Base-by-base conservation (phyloP, 2,797 vertebrate genomes). In the Etheostoma perlongum region DNA sequence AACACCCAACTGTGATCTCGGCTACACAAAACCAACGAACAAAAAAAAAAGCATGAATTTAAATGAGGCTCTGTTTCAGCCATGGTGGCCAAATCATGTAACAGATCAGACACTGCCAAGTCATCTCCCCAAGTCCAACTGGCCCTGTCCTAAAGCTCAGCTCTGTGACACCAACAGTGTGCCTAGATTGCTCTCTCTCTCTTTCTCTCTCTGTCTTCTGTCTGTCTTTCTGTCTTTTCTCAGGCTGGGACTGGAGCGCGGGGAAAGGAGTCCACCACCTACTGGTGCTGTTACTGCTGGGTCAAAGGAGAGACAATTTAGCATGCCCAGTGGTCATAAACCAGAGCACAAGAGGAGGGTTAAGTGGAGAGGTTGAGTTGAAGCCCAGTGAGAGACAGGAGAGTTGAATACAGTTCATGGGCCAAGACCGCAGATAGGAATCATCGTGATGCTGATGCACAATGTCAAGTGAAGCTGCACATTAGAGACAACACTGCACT, bases 101-200 rank as follows among this genome's bases (percentile, higher is more conserved):
- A 81, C 86, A 83, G 79, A 78, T 87, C 85, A 77, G 78, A 84
- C 61, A 23, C 66, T 87, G 91, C 88, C 89, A 94, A 89, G 80
- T 83, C 72, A 82, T 88, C 71, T 51, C 60, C 13, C 72, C 76
- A 67, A 72, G 72, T 91, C 89, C 90, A 91, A 88, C 87, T 92
- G 90, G 88, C 86, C 66, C 48, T 61, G 70, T 89, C 72, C 82
- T 81, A 76, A 85, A 84, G 74, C 88, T 68, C 63, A 65, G 80
- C 84, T 81, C 84, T 85, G 83, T 79, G 84, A 90, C 79, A 83
- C 72, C 82, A 73, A 80, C 85, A 86, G 74, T 72, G 73, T 82
- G 72, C 76, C 84, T 84, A 83, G 83, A 81, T 70, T 76, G 33
- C 47, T 61, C 42, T 54, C 55, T 53, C 68, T 46, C 27, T 27